phyloP scores from a whole-genome alignment of 1,140 invertebrate species.

The Galendromus occidentalis region DNA sequence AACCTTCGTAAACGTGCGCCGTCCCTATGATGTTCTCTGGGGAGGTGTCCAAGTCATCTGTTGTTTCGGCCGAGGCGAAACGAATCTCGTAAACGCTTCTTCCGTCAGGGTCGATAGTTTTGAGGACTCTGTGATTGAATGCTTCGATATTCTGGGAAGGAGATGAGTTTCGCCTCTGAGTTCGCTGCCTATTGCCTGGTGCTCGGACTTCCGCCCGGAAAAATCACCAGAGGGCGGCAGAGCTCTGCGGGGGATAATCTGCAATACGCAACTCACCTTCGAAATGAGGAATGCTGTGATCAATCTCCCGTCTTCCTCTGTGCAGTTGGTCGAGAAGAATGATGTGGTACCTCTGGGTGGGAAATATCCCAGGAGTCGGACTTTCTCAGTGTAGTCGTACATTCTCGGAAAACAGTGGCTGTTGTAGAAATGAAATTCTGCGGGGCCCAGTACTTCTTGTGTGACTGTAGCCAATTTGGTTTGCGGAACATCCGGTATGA shows the following conservation, averaged over 20 bases:
- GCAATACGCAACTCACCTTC: too few species aligned
- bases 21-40: conserved; percentile 26
- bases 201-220: too few species aligned
- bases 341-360: conserved; percentile 54
- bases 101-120: conserved; percentile 39
- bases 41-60: conserved; percentile 40
- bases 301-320: conserved; percentile 53
- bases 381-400: not conserved
- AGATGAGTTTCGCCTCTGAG: too few species aligned
- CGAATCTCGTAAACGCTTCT: conserved; percentile 28
- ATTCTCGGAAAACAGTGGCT: conserved; percentile 33
- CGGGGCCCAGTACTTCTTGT: conserved; percentile 36
- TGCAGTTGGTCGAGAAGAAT: conserved; percentile 78
- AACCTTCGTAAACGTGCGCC: conserved; percentile 38
- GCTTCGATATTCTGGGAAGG: conserved; percentile 44
- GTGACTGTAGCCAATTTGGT: conserved; percentile 33
- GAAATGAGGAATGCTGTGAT: conserved; percentile 63
- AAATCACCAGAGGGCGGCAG: too few species aligned
- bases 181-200: too few species aligned
- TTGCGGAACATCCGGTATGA: conserved; percentile 61
- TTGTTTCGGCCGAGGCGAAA: conserved; percentile 35
- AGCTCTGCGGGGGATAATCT: too few species aligned
- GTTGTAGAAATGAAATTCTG: conserved; percentile 32
- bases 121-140: conserved; percentile 72
- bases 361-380: not conserved